Percentiles rank a stretch among this genome's conserved stretches.
These are phyloP conservation scores for Steinernema hermaphroditum DNA, from an alignment of 2,888 invertebrate species.

Conservation along the genomic window DNA sequence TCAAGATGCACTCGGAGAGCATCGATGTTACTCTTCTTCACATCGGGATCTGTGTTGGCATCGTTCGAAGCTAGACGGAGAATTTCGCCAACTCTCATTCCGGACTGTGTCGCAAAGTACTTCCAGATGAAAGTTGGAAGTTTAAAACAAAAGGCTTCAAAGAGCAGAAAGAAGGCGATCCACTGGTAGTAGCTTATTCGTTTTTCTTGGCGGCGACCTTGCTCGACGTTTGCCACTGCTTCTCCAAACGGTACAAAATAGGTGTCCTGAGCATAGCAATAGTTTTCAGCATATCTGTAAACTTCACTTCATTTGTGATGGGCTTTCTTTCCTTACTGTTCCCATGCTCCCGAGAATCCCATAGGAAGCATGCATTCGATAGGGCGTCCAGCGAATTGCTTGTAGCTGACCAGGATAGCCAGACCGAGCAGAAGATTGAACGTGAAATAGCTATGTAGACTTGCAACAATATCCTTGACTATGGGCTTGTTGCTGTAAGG, in stretches of 20 bases:
- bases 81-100: conserved; percentile 65
- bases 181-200: conserved; percentile 46
- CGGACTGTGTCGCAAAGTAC: conserved; percentile 63
- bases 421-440: conserved; percentile 62
- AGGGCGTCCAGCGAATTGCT: conserved; percentile 63
- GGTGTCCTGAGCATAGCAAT: conserved; percentile 62
- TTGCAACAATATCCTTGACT: conserved; percentile 61
- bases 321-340: conserved; percentile 35
- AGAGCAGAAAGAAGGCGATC: conserved; percentile 61
- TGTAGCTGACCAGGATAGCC: conserved; percentile 62
- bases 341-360: conserved; percentile 39
- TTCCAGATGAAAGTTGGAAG: conserved; percentile 64
- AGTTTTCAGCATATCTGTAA: conserved; percentile 58
- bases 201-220: conserved; percentile 34
- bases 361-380: conserved; percentile 61
- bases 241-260: conserved; percentile 59
- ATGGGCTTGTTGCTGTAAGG: conserved; percentile 60
- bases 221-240: conserved; percentile 39
- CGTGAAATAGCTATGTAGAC: conserved; percentile 61
- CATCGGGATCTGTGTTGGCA: conserved; percentile 62
- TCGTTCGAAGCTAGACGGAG: conserved; percentile 59
- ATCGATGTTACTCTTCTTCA: conserved; percentile 57
- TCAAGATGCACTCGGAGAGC: conserved; percentile 59
- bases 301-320: neutral
- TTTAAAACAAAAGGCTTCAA: conserved; percentile 63